Percentiles rank a stretch among this genome's conserved stretches.
phyloP scores from a whole-genome alignment of 2,113 vertebrate species.

The Ochotona curzoniae region DNA sequence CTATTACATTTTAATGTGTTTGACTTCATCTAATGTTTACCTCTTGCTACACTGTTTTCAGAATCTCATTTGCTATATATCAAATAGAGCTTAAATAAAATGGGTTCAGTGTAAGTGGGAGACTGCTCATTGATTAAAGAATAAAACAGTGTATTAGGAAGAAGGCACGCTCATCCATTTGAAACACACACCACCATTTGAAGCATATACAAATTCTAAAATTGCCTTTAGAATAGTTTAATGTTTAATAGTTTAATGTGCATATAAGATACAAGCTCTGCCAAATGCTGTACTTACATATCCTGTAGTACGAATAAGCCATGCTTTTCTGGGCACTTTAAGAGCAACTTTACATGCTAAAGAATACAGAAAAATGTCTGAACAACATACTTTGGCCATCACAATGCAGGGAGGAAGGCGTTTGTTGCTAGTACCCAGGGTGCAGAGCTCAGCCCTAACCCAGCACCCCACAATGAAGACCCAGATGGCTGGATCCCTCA shows the following conservation, averaged over 20 bases:
- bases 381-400: neutral
- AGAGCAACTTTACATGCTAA: neutral
- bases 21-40: conserved; percentile 21
- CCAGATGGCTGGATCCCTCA: rapidly evolving
- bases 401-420: neutral
- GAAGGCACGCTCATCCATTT: neutral
- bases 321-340: neutral
- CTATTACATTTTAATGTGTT: neutral
- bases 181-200: conserved; percentile 27
- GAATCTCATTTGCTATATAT: conserved; percentile 42
- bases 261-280: neutral
- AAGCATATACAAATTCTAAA: conserved; percentile 58
- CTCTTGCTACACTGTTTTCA: conserved; percentile 5
- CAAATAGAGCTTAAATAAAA: conserved; percentile 10
- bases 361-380: neutral
- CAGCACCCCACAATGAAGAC: too few species aligned
- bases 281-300: neutral
- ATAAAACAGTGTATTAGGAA: conserved; percentile 57
- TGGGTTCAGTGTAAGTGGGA: neutral
- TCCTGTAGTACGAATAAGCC: neutral
- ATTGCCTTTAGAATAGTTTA: conserved; percentile 62
- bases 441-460: too few species aligned
- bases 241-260: conserved; percentile 45
- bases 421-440: too few species aligned
- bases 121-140: conserved; percentile 6